Percentiles rank a stretch among this genome's conserved stretches.
phyloP scores from a whole-genome alignment of 2,888 invertebrate species.

The Punctoribates punctum region DNA sequence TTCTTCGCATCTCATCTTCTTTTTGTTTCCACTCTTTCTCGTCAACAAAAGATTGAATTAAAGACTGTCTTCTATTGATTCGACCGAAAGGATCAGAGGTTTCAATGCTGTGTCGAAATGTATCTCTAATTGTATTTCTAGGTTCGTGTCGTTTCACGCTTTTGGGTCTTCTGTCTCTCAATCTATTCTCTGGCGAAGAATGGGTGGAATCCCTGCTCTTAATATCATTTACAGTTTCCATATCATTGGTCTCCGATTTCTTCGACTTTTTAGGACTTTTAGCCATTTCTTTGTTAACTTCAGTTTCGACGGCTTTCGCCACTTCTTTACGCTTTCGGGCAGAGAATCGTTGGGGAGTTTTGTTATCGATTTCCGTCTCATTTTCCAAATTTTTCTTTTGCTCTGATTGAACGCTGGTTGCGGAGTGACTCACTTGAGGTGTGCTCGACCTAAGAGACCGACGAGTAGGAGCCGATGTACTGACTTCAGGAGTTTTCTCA shows the following conservation, averaged over 20 bases:
- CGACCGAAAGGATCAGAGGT: neutral
- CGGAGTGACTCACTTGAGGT: neutral
- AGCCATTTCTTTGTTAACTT: conserved; percentile 6
- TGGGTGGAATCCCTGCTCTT: neutral
- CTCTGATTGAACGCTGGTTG: neutral
- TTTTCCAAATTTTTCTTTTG: neutral
- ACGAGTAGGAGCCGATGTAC: neutral
- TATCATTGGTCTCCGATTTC: neutral
- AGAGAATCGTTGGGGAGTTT: conserved; percentile 29
- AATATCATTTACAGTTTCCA: neutral
- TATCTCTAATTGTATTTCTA: neutral
- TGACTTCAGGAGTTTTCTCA: neutral
- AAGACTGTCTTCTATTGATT: conserved; percentile 7
- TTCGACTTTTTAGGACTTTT: neutral
- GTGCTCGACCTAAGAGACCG: conserved; percentile 19
- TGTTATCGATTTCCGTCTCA: neutral
- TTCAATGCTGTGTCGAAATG: conserved; percentile 1
- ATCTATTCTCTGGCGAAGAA: neutral
- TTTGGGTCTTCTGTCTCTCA: neutral
- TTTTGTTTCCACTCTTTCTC: conserved; percentile 28
- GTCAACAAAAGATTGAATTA: conserved; percentile 18
- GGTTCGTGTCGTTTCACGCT: neutral
- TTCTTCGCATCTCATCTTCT: neutral
- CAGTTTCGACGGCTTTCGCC: neutral
- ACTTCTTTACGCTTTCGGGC: conserved; percentile 25